Percentiles rank a stretch among this genome's conserved stretches.
Conservation (phyloP, 2,113 vertebrate genomes). For the Sardina pilchardus region DNA sequence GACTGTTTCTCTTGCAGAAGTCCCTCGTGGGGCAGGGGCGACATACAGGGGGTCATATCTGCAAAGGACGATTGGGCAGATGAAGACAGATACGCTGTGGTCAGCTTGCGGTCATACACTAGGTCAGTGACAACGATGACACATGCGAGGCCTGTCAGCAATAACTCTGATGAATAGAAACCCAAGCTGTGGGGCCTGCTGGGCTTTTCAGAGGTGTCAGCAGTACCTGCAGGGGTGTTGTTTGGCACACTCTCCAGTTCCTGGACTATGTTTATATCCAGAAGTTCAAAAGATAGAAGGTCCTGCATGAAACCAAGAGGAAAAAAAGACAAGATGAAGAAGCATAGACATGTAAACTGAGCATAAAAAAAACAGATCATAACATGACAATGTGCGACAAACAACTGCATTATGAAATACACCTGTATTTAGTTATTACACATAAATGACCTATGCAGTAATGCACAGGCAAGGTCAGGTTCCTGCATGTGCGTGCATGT, state of each 20-base stretch:
- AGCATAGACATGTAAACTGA: too few relatives aligned
- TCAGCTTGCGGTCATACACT: neutral
- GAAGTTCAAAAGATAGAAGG: constrained; percentile 91
- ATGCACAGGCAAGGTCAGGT: neutral
- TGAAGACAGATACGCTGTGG: neutral
- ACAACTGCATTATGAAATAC: neutral
- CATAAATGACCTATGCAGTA: neutral
- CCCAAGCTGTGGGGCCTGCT: neutral
- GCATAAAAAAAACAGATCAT: neutral
- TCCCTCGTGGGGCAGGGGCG: constrained; percentile 83
- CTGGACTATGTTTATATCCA: constrained; percentile 98
- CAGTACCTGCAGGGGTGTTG: constrained; percentile 89
- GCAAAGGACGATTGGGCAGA: constrained; percentile 24
- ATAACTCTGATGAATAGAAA: neutral
- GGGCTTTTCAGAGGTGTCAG: neutral
- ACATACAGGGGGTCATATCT: constrained; percentile 93
- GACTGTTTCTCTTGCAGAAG: constrained; percentile 81
- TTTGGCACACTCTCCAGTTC: constrained; percentile 92
- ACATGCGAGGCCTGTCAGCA: neutral
- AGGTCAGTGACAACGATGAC: neutral
- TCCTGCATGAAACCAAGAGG: constrained; percentile 71
- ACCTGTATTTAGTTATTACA: neutral
- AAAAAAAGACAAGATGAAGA: constrained; percentile 8
- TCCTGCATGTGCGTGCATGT: neutral
- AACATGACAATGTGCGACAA: neutral